A percentile compares a stretch with the other conserved stretches of the same genome.
These are phyloP conservation scores for Patiria miniata DNA, from an alignment of 35 echinoderm and acorn worm species.

Conservation along the genomic window DNA sequence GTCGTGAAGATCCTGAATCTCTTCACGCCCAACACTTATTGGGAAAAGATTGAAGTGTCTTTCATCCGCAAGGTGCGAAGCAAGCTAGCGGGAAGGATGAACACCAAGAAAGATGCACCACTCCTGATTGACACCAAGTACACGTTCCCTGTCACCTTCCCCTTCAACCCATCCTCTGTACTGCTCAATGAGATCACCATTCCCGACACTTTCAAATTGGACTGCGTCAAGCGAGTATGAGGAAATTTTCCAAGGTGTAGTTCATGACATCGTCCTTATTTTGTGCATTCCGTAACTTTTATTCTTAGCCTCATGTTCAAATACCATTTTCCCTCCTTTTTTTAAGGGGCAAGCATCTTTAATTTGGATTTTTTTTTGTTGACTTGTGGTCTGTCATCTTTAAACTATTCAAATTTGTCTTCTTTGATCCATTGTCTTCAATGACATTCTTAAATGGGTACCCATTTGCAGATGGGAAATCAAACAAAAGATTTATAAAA, in stretches of 20 bases:
- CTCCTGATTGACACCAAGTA: constrained; percentile 92
- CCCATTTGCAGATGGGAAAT: too few species aligned
- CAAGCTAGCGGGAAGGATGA: constrained; percentile 51
- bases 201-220: constrained; percentile 68
- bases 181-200: constrained; percentile 79
- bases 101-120: constrained; percentile 80
- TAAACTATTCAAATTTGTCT: too few species aligned
- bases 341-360: too few species aligned
- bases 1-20: constrained; percentile 97
- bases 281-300: too few species aligned
- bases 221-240: constrained; percentile 73
- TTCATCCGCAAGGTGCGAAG: constrained; percentile 91
- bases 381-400: too few species aligned
- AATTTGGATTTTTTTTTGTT: too few species aligned
- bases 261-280: too few species aligned
- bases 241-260: background rate
- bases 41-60: constrained; percentile 76
- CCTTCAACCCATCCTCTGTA: constrained; percentile 84
- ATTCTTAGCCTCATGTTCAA: too few species aligned
- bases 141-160: constrained; percentile 92
- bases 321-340: too few species aligned
- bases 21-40: constrained; percentile 93
- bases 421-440: too few species aligned
- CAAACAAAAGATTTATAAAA: too few species aligned
- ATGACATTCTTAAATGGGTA: too few species aligned